Base-by-base conservation (phyloP, 2,888 invertebrate genomes). In the Himalopsyche japonica region DNA sequence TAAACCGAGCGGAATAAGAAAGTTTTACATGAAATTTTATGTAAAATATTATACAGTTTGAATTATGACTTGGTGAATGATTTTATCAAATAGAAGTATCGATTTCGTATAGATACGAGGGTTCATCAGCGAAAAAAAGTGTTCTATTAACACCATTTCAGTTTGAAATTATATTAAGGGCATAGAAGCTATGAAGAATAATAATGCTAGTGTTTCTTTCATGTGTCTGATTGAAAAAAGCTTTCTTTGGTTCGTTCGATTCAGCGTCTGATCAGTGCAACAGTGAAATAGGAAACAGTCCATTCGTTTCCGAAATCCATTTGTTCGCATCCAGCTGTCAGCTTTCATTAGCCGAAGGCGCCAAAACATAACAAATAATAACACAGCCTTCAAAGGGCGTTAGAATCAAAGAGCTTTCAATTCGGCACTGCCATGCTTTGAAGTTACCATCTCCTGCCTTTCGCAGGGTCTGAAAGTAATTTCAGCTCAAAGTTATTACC, bases 381-480 rank as follows among this genome's bases (percentile, higher is more conserved):
- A 77, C 81, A 18, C 79, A 49, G 78, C 82, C 77, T 82, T 83
- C 84, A 86, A 86, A 85, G 84, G 47, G 81, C 64, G 37, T 81
- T 34, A 82, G 82, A 86, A 82, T 81, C 84, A 82, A 85, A 85
- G 82, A 80, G 82, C 84, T 85, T 86, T 86, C 85, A 85, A 82
- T 85, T 85, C 83, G 81, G 49, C 79, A 78, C 77, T 30, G 64
- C 64, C 47, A 24, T 18, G 79, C 85, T 86, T 86, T 85, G 86
- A 86, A 83, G 82, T 85, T 82, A 37, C 82, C 76, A 47, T 57
- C 57, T 57, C 57, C 20, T 20, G 57, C n/a, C 57, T 57, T 57
- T 57, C 3, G 8, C 57, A 10, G 57, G 37, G 57, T 7, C 57
- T 24, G 24, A 57, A 57, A 20, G 57, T 57, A 57, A 57, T 57